Evolutionary conservation across 2,888 invertebrate species (phyloP), one percentile per base, ranked within the genome.

Genomic region (Apamea monoglypha): DNA sequence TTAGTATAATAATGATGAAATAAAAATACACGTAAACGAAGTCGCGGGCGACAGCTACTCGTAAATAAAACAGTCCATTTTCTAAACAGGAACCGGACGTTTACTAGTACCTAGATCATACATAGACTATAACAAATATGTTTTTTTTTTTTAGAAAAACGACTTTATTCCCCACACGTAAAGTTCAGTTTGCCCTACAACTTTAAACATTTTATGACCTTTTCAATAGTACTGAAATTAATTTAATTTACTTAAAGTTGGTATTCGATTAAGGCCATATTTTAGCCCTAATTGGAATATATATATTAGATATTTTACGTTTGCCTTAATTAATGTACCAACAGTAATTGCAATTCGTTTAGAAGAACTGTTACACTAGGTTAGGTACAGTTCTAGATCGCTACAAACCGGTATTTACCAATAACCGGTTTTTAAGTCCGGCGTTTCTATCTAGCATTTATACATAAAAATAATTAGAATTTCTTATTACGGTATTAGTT

Each of bases 341-440:
- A 64, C 50, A 47, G 21, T 12, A n/a, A 81, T 64, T 63, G 63
- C 40, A 69, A 44, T 75, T 56, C 0, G 8, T 70, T 63, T 64
- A 63, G 25, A 70, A 68, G 32, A 80, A 78, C 79, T 72, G 74
- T 61, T 72, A 63, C 1, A 50, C 61, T 84, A 75, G 56, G 44
- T 74, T 70, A 74, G 61, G 14, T 73, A 66, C 25, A 86, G 82
- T 64, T 68, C 79, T 83, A 75, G 59, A 77, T 77, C 0, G 1
- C 8, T 50, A 36, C 44, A 44, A 75, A 85, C 85, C 74, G 76
- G 76, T 80, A 29, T 80, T 79, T 59, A 2, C 5, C 21, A 67
- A 72, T 72, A 68, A 77, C 87, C 71, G 61, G 89, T 79, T 68
- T 70, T 75, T 50, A 29, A 47, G 44, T 77, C 76, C 67, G 74